Evolutionary conservation across 1,140 invertebrate species (phyloP).

Genomic region (Sycophaga agraensis): DNA sequence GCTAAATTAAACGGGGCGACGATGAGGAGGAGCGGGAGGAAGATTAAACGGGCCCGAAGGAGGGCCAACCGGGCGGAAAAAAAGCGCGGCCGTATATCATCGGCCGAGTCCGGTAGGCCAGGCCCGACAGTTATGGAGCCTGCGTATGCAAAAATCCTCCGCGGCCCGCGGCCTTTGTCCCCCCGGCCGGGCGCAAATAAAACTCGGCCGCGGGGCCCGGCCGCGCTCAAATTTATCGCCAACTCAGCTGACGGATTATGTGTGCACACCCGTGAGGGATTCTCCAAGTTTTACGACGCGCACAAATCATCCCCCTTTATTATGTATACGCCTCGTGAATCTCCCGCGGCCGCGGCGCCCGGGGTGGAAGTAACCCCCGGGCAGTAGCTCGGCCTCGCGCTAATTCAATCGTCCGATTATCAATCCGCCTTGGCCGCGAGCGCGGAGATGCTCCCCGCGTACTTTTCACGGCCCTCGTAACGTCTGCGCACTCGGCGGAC

Average conservation of each 20-base stretch:
- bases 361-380: too few relatives aligned
- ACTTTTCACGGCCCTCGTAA: too few relatives aligned
- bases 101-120: background rate
- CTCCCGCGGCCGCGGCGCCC: too few relatives aligned
- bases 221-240: slow-evolving; percentile 24
- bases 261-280: slow-evolving; percentile 5
- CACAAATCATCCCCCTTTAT: slow-evolving; percentile 23
- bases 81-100: slow-evolving; percentile 27
- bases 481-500: too few relatives aligned
- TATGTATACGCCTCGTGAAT: background rate
- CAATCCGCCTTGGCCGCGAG: too few relatives aligned
- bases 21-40: background rate
- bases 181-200: slow-evolving; percentile 11
- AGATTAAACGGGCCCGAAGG: slow-evolving; percentile 2
- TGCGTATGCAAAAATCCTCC: slow-evolving; percentile 29
- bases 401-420: too few relatives aligned
- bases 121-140: slow-evolving; percentile 22
- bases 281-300: slow-evolving; percentile 16
- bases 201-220: slow-evolving; percentile 5
- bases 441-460: too few relatives aligned
- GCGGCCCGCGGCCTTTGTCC: slow-evolving; percentile 2
- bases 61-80: slow-evolving; percentile 23
- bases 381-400: too few relatives aligned
- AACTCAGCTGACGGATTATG: slow-evolving; percentile 29
- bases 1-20: slow-evolving; percentile 5